A percentile compares a stretch with the other conserved stretches of the same genome.
phyloP scores from a whole-genome alignment of 2,113 vertebrate genomes.

The Balaeniceps rex region DNA sequence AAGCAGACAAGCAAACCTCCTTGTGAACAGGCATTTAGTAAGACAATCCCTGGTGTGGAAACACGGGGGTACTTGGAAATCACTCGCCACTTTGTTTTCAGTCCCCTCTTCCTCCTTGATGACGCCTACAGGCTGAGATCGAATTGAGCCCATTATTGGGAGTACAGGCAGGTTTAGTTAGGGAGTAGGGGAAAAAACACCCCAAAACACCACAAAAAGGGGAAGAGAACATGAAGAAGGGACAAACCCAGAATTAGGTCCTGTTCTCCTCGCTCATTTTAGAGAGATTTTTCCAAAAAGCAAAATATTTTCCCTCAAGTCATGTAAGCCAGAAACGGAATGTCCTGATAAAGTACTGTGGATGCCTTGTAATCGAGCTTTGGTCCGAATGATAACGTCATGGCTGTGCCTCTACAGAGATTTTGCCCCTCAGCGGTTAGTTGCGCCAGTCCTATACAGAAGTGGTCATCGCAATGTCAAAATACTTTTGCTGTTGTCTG shows the following conservation, averaged over 20 bases:
- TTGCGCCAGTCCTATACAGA: background rate
- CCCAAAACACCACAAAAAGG: background rate
- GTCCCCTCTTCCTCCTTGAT: background rate
- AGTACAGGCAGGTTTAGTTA: background rate
- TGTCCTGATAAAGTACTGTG: background rate
- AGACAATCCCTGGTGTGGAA: background rate
- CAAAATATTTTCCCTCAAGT: background rate
- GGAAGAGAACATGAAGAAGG: background rate
- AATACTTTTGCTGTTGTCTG: background rate
- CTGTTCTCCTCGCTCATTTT: background rate
- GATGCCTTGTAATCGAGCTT: background rate
- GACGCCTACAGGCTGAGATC: background rate
- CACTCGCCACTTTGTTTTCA: background rate
- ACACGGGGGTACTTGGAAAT: background rate
- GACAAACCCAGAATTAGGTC: background rate
- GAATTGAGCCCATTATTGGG: background rate
- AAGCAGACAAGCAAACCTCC: background rate
- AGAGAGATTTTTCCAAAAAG: background rate
- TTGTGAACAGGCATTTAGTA: background rate
- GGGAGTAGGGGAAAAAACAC: accelerated
- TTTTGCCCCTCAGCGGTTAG: background rate
- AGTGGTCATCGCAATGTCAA: background rate
- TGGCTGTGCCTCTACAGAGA: background rate
- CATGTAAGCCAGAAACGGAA: background rate
- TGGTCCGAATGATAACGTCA: background rate